Percentiles rank a stretch among this genome's conserved stretches.
Conservation (phyloP, 2,113 vertebrate species). For the Ginglymostoma cirratum region DNA sequence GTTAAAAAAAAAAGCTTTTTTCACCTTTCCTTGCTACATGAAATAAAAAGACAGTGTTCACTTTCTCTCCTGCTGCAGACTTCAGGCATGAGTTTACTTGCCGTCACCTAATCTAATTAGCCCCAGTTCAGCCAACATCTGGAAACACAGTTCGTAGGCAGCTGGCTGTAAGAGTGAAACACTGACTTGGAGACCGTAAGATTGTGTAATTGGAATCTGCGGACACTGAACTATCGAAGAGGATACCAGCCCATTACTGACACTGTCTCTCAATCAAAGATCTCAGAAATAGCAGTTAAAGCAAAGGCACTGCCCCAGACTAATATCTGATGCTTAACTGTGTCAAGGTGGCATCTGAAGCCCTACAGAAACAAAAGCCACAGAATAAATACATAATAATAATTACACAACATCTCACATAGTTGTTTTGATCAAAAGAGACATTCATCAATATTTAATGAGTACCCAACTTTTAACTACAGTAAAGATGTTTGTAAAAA, state of each 20-base stretch:
- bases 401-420: background rate
- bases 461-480: background rate
- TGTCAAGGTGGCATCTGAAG: background rate
- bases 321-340: background rate
- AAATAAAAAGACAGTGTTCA: background rate
- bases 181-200: background rate
- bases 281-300: background rate
- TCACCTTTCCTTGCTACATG: background rate
- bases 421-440: background rate
- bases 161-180: background rate
- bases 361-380: background rate
- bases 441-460: background rate
- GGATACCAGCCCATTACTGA: background rate
- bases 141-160: background rate
- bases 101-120: background rate
- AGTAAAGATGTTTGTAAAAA: background rate
- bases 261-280: background rate
- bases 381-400: background rate
- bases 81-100: background rate
- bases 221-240: background rate
- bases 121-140: background rate
- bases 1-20: background rate
- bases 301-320: background rate
- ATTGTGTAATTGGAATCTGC: background rate
- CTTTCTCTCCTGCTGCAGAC: background rate